Evolutionary conservation across 2,113 vertebrate genomes (phyloP).

Genomic region (Gnathonemus echidnorhynchus): DNA sequence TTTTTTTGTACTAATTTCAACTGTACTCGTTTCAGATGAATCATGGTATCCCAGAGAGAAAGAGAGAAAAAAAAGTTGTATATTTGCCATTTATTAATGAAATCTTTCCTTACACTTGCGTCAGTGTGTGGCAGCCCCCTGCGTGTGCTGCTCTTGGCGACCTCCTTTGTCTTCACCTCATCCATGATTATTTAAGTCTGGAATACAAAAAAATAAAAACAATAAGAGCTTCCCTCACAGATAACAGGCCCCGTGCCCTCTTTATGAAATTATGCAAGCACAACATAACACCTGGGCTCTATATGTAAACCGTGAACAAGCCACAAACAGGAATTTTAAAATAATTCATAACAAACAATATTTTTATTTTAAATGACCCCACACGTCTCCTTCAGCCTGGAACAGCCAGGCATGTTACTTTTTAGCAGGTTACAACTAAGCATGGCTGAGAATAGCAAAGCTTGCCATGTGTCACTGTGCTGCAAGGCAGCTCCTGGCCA

Average conservation of each 20-base stretch:
- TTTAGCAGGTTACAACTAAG: background rate
- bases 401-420: background rate
- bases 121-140: background rate
- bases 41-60: background rate
- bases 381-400: background rate
- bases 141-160: background rate
- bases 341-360: background rate
- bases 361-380: background rate
- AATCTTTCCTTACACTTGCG: background rate
- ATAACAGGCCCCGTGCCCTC: background rate
- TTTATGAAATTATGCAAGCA: background rate
- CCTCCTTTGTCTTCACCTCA: background rate
- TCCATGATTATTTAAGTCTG: background rate
- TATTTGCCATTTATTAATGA: conserved; percentile 2
- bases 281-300: background rate
- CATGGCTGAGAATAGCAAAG: background rate
- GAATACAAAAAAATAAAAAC: background rate
- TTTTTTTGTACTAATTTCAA: conserved; percentile 1
- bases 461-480: background rate
- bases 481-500: background rate
- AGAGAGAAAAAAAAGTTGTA: background rate
- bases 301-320: background rate
- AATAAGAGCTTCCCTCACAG: background rate
- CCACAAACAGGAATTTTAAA: background rate
- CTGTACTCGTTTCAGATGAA: background rate